Percentiles rank a stretch among this genome's conserved stretches.
Conservation (phyloP, 2,113 vertebrate genomes). For the Symphodus melops region DNA sequence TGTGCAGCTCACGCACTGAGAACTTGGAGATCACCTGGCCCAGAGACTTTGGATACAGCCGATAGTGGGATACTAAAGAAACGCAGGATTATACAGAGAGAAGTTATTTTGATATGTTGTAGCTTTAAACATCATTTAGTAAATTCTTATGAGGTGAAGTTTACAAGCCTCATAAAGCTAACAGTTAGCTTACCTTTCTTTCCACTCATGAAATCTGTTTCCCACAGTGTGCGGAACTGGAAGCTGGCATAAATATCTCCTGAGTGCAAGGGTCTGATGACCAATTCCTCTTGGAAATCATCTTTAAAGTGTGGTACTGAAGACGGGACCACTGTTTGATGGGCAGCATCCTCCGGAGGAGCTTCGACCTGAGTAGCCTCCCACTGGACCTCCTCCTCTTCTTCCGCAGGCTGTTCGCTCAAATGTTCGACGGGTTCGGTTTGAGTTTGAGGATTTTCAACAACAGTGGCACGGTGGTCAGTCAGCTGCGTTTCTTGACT, state of each 20-base stretch:
- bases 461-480: neutral
- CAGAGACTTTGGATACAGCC: constrained; percentile 95
- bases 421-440: neutral
- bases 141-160: too few species aligned
- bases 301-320: constrained; percentile 69
- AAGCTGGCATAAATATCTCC: constrained; percentile 94
- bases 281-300: constrained; percentile 89
- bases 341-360: constrained; percentile 9
- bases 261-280: constrained; percentile 89
- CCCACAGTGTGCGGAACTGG: constrained; percentile 94
- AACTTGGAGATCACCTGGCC: constrained; percentile 95
- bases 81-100: neutral
- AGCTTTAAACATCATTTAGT: too few species aligned
- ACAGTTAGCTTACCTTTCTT: constrained; percentile 81
- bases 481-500: constrained; percentile 15
- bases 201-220: constrained; percentile 83
- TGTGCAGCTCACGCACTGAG: constrained; percentile 92
- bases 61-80: constrained; percentile 91
- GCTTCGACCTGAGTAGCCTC: constrained; percentile 55
- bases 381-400: constrained; percentile 61
- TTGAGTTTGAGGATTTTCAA: neutral
- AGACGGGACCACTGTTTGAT: neutral
- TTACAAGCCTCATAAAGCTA: neutral
- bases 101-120: neutral
- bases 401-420: constrained; percentile 13